These are phyloP conservation scores for Microplitis deprimator DNA, from an alignment of 2,888 invertebrate genomes.

Conservation along the genomic window DNA sequence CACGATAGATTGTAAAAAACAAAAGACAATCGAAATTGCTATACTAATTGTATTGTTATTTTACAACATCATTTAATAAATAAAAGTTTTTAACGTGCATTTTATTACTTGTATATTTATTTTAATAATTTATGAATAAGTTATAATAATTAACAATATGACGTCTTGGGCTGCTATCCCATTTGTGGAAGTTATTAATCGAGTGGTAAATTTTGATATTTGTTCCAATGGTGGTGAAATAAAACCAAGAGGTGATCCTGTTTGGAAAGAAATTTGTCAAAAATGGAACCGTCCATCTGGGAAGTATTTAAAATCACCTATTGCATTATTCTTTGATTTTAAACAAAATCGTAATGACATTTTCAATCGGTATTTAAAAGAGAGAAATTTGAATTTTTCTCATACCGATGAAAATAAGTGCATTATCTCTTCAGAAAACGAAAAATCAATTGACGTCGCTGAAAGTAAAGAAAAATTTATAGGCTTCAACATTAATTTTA, in stretches of 20 bases:
- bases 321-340: background rate
- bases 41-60: background rate
- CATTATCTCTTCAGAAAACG: background rate
- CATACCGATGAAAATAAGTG: background rate
- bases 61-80: background rate
- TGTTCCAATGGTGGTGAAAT: background rate
- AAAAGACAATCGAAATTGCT: too few species aligned
- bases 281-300: background rate
- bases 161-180: background rate
- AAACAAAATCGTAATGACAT: background rate
- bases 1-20: too few species aligned
- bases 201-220: background rate
- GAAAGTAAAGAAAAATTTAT: background rate
- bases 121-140: background rate
- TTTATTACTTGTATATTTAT: background rate
- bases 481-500: background rate
- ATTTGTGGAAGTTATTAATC: background rate
- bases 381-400: background rate
- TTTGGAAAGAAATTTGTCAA: background rate
- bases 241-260: background rate
- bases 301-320: background rate
- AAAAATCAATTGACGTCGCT: background rate
- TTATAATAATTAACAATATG: background rate
- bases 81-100: background rate
- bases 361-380: background rate